Base-by-base conservation (phyloP, 2,113 vertebrate genomes). In the Semnopithecus entellus region DNA sequence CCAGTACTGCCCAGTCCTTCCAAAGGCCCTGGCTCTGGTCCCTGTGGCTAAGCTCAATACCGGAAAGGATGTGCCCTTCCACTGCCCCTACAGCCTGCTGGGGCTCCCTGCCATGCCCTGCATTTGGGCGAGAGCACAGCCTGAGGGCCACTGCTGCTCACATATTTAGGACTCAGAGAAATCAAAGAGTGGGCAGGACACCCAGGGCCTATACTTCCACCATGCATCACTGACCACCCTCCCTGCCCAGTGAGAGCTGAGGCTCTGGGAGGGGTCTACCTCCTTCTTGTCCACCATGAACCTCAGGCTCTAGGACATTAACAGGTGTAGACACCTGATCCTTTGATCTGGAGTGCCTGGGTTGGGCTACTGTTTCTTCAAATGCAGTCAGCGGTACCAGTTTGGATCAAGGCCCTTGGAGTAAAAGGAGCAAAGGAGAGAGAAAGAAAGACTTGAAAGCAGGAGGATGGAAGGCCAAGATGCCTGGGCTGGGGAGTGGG, bases 21-120 rank as follows among this genome's bases (percentile, higher is more conserved):
- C 91, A 70, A 90, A 59, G n/a, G 20, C 83, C 79, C 92, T 73
- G 89, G 93, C 86, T 80, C 90, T 75, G 57, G 80, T 80, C 70
- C 94, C 84, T 30, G 30, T 23, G 13, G 22, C 50, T 81, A 86
- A 79, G 64, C 80, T 90, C 84, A 90, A 6, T 22, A 84, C 68
- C 11, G 4, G 88, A 97, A 96, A 82, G 78, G 43, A 52, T 61
- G 76, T 82, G 83, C 17, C 59, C 93, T 82, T 87, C 79, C 70
- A 89, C 70, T 84, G 90, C 55, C 40, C 50, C 6, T 27, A 38
- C 16, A 52, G 83, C 70, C 72, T 61, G 59, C 50, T 17, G 18
- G 57, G 35, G 93, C 76, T 68, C 82, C 45, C 43, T 45, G 87
- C 90, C 91, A 72, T 48, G 57, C 27, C 87, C 52, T 18, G 70